Evolutionary conservation across 2,113 vertebrate genomes (phyloP), one percentile per base, ranked within the genome.

Genomic region (Mustela nigripes): DNA sequence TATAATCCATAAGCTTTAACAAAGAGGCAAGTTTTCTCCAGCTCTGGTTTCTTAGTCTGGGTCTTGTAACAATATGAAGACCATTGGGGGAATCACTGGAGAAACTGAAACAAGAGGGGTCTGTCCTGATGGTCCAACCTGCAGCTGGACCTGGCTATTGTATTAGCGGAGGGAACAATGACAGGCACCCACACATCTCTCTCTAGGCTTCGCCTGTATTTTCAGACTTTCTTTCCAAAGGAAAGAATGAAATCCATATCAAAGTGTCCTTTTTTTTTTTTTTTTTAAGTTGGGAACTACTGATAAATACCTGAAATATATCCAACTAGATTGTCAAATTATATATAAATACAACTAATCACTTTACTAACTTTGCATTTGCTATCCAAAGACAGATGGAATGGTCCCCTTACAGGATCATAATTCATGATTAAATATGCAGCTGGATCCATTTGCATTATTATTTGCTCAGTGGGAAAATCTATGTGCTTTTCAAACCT

Each of bases 351-450:
- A 63, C 22, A 87, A 93, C 56, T 78, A 95, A 96, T 85, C 85
- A 90, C 42, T 84, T 85, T 73, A 84, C 26, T 92, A 90, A 94
- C 36, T 95, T 95, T 67, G n/a, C 6, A 92, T 73, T 91, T 58
- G 39, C 33, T 81, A 91, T n/a, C 48, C 78, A 94, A 97, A 48
- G 85, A 90, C 91, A 83, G 53, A 76, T 65, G 65, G 45, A 84
- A 78, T 69, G n/a, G 95, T 80, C 94, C 89, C 82, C 97, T 98
- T 97, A 98, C 96, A 96, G 85, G 96, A 97, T 98, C 96, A 97
- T 97, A 98, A 98, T 98, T 97, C 97, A 98, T 97, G 98, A 97
- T 95, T 97, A 98, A 98, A 98, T 97, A 89, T 97, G 96, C 97
- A 97, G 94, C 97, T 21, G 88, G 96, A 60, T 95, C 89, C 73